Conservation (phyloP, 2,113 vertebrate genomes). For the Amblyopsis rosae region DNA sequence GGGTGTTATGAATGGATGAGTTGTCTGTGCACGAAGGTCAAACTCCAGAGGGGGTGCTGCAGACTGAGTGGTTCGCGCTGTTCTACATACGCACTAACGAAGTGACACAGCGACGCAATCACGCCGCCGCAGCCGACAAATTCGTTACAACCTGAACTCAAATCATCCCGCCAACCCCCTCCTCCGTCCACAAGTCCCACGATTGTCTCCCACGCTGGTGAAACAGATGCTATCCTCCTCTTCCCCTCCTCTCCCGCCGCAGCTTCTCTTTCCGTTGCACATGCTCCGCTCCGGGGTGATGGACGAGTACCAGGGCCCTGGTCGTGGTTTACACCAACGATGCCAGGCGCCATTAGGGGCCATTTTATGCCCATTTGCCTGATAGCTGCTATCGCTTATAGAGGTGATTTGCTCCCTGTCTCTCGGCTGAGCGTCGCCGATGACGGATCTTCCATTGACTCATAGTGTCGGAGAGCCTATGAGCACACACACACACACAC, state of each 20-base stretch:
- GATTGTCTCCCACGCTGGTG: conserved; percentile 45
- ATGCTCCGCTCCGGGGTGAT: conserved; percentile 59
- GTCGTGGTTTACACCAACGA: conserved; percentile 57
- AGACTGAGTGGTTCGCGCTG: conserved; percentile 24
- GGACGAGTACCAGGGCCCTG: conserved; percentile 44
- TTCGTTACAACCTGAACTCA: conserved; percentile 49
- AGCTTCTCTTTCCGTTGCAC: conserved; percentile 38
- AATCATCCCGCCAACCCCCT: conserved; percentile 29
- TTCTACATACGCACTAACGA: conserved; percentile 29
- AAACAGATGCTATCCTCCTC: conserved; percentile 48
- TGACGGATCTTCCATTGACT: conserved; percentile 68
- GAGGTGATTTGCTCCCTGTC: conserved; percentile 58
- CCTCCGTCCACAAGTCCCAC: too few species aligned
- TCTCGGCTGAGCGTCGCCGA: conserved; percentile 26
- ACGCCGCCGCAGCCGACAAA: conserved; percentile 36
- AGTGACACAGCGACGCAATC: conserved; percentile 32
- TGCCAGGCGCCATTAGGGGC: conserved; percentile 65
- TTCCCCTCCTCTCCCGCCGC: conserved; percentile 16
- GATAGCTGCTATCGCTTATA: conserved; percentile 66
- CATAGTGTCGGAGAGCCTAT: conserved; percentile 34
- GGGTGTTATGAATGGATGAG: not conserved
- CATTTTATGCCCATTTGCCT: conserved; percentile 70
- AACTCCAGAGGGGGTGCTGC: not conserved
- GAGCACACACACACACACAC: conserved; percentile 15
- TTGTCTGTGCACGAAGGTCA: conserved; percentile 37